Evolutionary conservation across 2,888 invertebrate genomes (phyloP).

Genomic region (Napeogenes sylphis): DNA sequence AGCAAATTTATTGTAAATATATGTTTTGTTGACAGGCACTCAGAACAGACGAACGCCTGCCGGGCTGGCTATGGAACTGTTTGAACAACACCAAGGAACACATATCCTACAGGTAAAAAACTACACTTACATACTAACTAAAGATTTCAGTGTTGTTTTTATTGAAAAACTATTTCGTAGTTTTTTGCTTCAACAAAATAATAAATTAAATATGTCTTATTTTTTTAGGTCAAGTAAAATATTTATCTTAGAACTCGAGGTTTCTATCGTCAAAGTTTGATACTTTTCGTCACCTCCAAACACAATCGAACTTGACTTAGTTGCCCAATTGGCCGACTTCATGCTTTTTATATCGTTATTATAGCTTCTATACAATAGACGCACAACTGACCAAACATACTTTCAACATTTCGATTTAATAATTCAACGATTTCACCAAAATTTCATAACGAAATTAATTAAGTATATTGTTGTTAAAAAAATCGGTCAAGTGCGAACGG

Average conservation of each 20-base stretch:
- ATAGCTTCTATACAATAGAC: constrained; percentile 52
- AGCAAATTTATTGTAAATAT: background rate
- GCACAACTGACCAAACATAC: constrained; percentile 46
- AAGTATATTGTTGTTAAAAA: constrained; percentile 58
- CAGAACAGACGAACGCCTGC: constrained; percentile 84
- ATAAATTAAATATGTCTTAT: constrained; percentile 6
- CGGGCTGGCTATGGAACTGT: constrained; percentile 89
- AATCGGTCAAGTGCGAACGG: constrained; percentile 34
- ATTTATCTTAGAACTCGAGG: background rate
- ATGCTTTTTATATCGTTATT: constrained; percentile 58
- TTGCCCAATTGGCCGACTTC: constrained; percentile 61
- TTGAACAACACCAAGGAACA: constrained; percentile 98
- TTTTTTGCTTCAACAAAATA: constrained; percentile 27
- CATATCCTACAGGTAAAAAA: constrained; percentile 94
- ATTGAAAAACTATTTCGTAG: too few relatives aligned
- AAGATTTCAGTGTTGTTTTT: background rate
- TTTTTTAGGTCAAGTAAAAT: background rate
- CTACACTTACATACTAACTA: constrained; percentile 1
- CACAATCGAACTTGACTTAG: constrained; percentile 54
- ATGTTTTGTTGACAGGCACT: constrained; percentile 76
- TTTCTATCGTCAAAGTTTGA: constrained; percentile 33
- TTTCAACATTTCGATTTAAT: constrained; percentile 65
- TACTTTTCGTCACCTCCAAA: constrained; percentile 45
- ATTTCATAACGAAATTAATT: constrained; percentile 70
- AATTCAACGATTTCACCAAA: constrained; percentile 67